phyloP scores from a whole-genome alignment of 2,113 vertebrate species.

The Labeo catla region DNA sequence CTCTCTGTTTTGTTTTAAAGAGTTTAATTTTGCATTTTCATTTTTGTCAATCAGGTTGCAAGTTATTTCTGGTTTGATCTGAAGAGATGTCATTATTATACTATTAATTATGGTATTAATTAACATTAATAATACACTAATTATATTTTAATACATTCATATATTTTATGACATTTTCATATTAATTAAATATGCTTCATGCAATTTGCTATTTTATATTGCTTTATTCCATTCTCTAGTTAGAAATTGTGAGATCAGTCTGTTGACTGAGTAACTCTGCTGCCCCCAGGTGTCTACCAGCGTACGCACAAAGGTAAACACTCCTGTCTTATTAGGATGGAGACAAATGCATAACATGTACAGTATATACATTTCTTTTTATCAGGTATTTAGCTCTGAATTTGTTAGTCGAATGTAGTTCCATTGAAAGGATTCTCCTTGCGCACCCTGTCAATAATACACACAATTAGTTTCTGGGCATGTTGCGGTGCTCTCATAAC shows the following conservation, averaged over 20 bases:
- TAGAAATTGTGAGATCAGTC: not conserved
- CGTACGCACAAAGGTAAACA: not conserved
- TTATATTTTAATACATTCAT: not conserved
- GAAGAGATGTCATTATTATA: not conserved
- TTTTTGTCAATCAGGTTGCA: not conserved
- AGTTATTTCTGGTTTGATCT: not conserved
- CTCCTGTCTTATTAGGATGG: not conserved
- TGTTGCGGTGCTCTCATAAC: not conserved
- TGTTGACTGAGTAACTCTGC: constrained; percentile 2
- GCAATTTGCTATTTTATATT: not conserved
- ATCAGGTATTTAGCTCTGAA: not conserved
- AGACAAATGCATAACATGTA: not conserved
- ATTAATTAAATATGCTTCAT: not conserved
- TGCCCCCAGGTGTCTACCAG: constrained; percentile 42
- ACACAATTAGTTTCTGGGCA: not conserved
- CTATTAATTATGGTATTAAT: not conserved
- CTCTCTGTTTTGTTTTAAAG: not conserved
- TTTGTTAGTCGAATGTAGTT: not conserved
- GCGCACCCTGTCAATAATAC: not conserved
- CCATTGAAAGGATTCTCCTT: not conserved
- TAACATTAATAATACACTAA: not conserved
- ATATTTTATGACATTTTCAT: not conserved
- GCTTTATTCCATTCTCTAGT: not conserved
- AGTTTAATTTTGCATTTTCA: not conserved
- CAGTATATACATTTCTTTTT: not conserved